Percentiles rank a stretch among this genome's conserved stretches.
phyloP scores from a whole-genome alignment of 2,797 vertebrate genomes.

The Takifugu ocellatus region DNA sequence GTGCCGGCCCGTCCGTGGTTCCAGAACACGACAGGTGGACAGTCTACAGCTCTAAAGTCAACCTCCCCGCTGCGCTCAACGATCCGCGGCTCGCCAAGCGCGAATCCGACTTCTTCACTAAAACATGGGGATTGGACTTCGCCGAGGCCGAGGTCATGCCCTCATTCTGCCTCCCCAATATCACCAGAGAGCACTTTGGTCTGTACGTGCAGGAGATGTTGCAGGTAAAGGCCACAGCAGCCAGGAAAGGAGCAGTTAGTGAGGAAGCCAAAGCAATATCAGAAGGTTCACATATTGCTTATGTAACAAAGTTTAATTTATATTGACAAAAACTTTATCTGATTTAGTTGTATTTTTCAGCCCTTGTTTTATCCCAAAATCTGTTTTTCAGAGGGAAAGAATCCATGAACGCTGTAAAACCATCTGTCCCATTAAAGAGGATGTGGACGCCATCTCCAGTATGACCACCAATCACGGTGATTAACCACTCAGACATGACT shows the following conservation, averaged over 20 bases:
- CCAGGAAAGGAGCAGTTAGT: too few species aligned
- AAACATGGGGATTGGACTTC: slow-evolving; percentile 97
- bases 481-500: not conserved
- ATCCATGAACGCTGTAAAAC: slow-evolving; percentile 89
- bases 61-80: slow-evolving; percentile 95
- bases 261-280: too few species aligned
- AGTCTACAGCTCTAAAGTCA: slow-evolving; percentile 96
- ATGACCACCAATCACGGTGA: slow-evolving; percentile 85
- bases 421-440: slow-evolving; percentile 88
- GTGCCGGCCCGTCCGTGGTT: slow-evolving; percentile 89
- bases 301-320: too few species aligned
- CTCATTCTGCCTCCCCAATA: slow-evolving; percentile 91
- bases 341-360: too few species aligned
- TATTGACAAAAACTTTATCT: too few species aligned
- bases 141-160: slow-evolving; percentile 90
- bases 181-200: slow-evolving; percentile 90
- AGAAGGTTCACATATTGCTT: too few species aligned
- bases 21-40: slow-evolving; percentile 95
- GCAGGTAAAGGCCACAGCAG: slow-evolving; percentile 76
- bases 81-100: slow-evolving; percentile 95
- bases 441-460: slow-evolving; percentile 78
- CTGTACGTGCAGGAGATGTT: slow-evolving; percentile 86
- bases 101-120: slow-evolving; percentile 99
- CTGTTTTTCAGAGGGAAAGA: slow-evolving; percentile 83
- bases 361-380: not conserved